Base-by-base conservation (phyloP, 2,888 invertebrate genomes). In the Meghimatium bilineatum region DNA sequence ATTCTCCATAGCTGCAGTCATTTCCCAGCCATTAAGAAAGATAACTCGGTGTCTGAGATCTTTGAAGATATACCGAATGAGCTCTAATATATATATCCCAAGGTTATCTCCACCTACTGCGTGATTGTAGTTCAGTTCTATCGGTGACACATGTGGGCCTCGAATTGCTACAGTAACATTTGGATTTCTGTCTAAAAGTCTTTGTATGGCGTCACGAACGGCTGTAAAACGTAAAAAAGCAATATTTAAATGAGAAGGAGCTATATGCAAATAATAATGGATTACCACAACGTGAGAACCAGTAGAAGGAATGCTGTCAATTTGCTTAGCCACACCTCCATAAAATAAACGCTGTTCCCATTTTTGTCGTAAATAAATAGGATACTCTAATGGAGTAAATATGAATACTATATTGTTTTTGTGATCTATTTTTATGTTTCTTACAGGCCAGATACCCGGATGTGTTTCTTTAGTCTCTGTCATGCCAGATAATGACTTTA, bases 11-110 rank as follows among this genome's bases (percentile, higher is more conserved):
- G 82, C 82, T 56, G 38, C 26, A 0, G 82, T 71, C 82, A 77
- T 83, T 36, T 77, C 82, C 82, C 82, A 83, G 38, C 82, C 82
- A 38, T 83, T 77, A 34, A 83, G 77, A n/a, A 75, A 71, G 10
- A 83, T 32, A 26, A 83, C 71, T 71, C 38, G 49, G 56, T 83
- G 29, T 60, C 29, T 38, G 20, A 83, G 34, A 20, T 56, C 82
- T 17, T 5, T 29, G 26, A 83, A 83, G 17, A 69, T 38, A 23
- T 76, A 23, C 44, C 34, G 36, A 26, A 77, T 77, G 44, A 83
- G 52, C 36, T 69, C 20, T 26, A 83, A 20, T n/a, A 56, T 77
- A 56, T 38, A 17, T 23, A 49, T 69, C 8, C 76, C 77, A 23
- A 83, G 34, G 38, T n/a, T 36, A 38, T 83, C 82, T 10, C 82